Evolutionary conservation across 2,888 invertebrate species (phyloP).

Genomic region (Peribatodes rhomboidaria): DNA sequence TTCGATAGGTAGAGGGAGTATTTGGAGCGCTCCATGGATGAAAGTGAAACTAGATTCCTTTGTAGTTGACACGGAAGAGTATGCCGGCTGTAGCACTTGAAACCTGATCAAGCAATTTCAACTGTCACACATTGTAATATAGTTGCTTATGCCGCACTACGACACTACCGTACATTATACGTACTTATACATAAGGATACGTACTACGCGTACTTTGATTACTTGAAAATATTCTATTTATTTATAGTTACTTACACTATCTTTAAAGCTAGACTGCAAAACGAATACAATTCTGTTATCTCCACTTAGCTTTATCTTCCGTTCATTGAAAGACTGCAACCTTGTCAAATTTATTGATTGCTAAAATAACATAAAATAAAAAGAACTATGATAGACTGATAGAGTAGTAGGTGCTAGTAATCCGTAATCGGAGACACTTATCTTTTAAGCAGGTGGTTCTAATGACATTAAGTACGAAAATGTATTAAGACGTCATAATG

Average conservation of each 20-base stretch:
- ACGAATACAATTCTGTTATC: neutral
- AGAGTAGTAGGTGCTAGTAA: neutral
- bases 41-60: slow-evolving; percentile 34
- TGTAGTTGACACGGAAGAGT: slow-evolving; percentile 16
- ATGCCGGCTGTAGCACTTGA: slow-evolving; percentile 1
- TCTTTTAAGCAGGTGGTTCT: too few species aligned
- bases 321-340: neutral
- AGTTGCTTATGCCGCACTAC: slow-evolving; percentile 1
- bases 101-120: slow-evolving; percentile 9
- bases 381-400: neutral
- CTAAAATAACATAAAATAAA: neutral
- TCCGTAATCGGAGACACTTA: too few species aligned
- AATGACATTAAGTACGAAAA: too few species aligned
- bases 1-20: slow-evolving; percentile 39
- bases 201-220: neutral
- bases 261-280: neutral
- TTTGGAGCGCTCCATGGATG: slow-evolving; percentile 36
- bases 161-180: neutral
- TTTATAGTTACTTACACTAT: neutral
- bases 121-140: neutral
- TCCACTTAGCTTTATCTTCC: neutral
- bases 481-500: too few species aligned
- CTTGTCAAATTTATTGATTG: too few species aligned
- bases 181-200: too few species aligned
- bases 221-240: too few species aligned